phyloP scores from a whole-genome alignment of 2,797 vertebrate genomes.

The Amniataba percoides region DNA sequence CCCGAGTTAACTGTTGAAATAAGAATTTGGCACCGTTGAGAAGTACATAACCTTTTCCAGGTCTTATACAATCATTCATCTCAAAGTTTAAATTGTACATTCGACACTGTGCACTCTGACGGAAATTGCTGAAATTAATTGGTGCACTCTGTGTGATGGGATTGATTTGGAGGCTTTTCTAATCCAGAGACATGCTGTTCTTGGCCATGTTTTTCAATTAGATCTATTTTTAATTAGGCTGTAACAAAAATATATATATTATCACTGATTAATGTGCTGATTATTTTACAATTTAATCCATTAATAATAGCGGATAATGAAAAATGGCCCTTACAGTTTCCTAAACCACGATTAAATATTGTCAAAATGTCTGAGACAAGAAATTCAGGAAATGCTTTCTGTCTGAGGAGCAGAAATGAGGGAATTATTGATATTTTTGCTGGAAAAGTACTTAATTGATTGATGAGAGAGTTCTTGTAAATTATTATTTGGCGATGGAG shows the following conservation, averaged over 20 bases:
- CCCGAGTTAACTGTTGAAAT: slow-evolving; percentile 31
- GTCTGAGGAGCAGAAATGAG: neutral
- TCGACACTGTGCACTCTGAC: neutral
- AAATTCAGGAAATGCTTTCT: neutral
- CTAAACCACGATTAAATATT: neutral
- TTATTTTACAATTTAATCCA: neutral
- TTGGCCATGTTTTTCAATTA: neutral
- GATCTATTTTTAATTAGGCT: neutral
- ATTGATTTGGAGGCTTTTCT: slow-evolving; percentile 2
- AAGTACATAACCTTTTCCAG: neutral
- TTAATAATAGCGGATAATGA: neutral
- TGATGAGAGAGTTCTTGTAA: neutral
- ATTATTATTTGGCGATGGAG: neutral
- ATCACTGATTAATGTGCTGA: neutral
- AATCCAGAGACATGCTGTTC: neutral
- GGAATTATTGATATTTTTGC: neutral
- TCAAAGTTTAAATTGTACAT: slow-evolving; percentile 10
- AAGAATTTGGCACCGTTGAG: neutral
- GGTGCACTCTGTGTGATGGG: neutral
- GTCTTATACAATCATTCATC: slow-evolving; percentile 14
- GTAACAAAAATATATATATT: neutral
- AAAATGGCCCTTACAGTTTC: neutral
- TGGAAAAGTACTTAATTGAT: neutral
- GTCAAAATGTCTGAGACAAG: neutral
- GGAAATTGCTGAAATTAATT: slow-evolving; percentile 10